Evolutionary conservation across 2,113 vertebrate genomes (phyloP), one percentile per base, ranked within the genome.

Genomic region (Dicentrarchus labrax): DNA sequence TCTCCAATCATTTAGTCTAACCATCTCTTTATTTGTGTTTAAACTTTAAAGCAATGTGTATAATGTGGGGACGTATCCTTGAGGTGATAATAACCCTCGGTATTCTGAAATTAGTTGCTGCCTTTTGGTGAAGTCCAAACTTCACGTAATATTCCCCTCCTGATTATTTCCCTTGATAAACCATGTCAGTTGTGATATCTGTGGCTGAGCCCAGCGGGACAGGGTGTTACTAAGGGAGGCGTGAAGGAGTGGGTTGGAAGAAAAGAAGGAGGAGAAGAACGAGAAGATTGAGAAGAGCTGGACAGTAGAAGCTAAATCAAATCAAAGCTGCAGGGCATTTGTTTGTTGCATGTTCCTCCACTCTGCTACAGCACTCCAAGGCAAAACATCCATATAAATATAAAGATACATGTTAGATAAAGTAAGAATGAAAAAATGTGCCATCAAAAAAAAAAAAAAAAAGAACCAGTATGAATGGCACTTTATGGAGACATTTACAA

Each of bases 101-200:
- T 50, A 6, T 48, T 61, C 38, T 48, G 39, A 30, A 75, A 38
- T 54, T 5, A 57, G 36, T 51, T 22, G 38, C 47, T 66, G 38
- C 16, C 64, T 88, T 78, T 78, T 69, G 39, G 11, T 39, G 16
- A 80, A 64, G 47, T 45, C 53, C 50, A 6, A 73, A 43, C 36
- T 77, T 53, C 10, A 54, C 43, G 17, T 59, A 56, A n/a, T 30
- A 30, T 59, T 12, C 43, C 61, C 54, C 30, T 70, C 24, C 56
- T 38, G 72, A 73, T 82, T 72, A 68, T 84, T 81, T 76, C 67
- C 59, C 54, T 80, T 75, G 77, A 86, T 80, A 87, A 82, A 84
- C 80, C 39, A n/a, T 89, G 83, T 89, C 93, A 85, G 81, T 85
- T 88, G 76, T 81, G 81, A 84, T 91, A 72, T 83, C 76, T 85